Evolutionary conservation across 1,140 invertebrate genomes (phyloP).

Genomic region (Dryas iulia): DNA sequence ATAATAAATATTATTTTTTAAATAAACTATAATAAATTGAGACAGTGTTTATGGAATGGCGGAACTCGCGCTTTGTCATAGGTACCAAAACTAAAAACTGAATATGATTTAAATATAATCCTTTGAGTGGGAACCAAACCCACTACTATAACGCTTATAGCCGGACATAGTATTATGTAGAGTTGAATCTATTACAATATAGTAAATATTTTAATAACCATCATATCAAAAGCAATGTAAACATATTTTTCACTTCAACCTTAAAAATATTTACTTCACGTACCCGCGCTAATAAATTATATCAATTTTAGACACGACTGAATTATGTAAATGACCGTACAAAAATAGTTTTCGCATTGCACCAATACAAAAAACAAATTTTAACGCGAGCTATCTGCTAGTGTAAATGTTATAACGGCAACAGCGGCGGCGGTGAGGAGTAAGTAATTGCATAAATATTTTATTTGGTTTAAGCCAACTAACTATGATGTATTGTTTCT

Average conservation of each 20-base stretch:
- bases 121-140: too few species aligned
- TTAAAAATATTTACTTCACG: not conserved
- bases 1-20: too few species aligned
- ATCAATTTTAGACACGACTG: not conserved
- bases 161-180: not conserved
- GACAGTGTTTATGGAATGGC: too few species aligned
- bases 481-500: not conserved
- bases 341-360: conserved; percentile 1
- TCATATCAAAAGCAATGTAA: not conserved
- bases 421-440: not conserved
- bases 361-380: not conserved
- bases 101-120: too few species aligned
- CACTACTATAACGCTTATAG: too few species aligned
- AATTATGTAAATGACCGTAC: not conserved
- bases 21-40: too few species aligned
- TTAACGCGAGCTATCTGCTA: not conserved
- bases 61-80: too few species aligned
- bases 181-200: not conserved
- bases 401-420: not conserved
- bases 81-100: too few species aligned
- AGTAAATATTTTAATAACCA: too few species aligned
- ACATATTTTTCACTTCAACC: not conserved
- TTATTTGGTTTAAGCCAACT: not conserved
- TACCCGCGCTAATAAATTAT: not conserved
- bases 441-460: not conserved